Conservation (phyloP, 2,888 invertebrate species). For the Lottia gigantea region DNA sequence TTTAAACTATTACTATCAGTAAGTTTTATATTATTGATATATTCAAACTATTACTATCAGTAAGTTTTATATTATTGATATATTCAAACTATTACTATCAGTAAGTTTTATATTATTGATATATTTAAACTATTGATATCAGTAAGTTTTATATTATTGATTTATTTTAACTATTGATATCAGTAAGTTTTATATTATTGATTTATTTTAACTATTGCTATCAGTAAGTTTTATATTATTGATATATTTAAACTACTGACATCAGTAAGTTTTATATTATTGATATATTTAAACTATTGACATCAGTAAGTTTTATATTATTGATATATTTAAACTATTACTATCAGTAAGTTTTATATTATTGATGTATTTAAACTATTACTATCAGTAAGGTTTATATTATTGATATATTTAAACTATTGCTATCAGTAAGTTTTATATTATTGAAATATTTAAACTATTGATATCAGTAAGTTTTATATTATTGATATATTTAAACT, state of each 20-base stretch:
- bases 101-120: slow-evolving; percentile 80
- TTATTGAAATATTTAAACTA: too few relatives aligned
- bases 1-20: slow-evolving; percentile 89
- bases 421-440: slow-evolving; percentile 79
- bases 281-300: slow-evolving; percentile 94
- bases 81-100: slow-evolving; percentile 91
- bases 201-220: slow-evolving; percentile 90
- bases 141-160: slow-evolving; percentile 76
- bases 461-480: slow-evolving; percentile 81
- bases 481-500: slow-evolving; percentile 92
- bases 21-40: too few relatives aligned
- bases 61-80: too few relatives aligned
- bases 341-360: slow-evolving; percentile 79
- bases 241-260: slow-evolving; percentile 91
- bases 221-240: slow-evolving; percentile 80
- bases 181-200: slow-evolving; percentile 75
- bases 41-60: slow-evolving; percentile 92
- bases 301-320: slow-evolving; percentile 77
- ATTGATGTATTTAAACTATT: too few relatives aligned
- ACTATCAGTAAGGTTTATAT: slow-evolving; percentile 79
- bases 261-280: slow-evolving; percentile 78
- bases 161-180: slow-evolving; percentile 92
- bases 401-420: slow-evolving; percentile 94
- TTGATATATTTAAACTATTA: slow-evolving; percentile 92
- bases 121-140: slow-evolving; percentile 92